Conservation (phyloP, 2,113 vertebrate species). For the Pyrgilauda ruficollis region DNA sequence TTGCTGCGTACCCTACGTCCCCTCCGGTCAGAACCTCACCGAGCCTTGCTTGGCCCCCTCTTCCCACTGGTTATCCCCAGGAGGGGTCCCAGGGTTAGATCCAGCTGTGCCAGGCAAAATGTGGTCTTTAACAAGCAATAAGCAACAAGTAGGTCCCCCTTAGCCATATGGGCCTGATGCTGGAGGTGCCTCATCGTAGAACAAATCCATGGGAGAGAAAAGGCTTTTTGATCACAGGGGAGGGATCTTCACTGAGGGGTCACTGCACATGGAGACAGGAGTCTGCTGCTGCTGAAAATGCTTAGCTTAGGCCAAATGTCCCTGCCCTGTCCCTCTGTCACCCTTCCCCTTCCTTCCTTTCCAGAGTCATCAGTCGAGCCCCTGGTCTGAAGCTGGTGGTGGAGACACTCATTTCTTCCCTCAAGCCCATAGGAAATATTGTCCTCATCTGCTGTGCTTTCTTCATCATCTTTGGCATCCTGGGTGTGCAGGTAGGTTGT, state of each 20-base stretch:
- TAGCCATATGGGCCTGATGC: not conserved
- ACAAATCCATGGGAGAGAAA: not conserved
- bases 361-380: conserved; percentile 93
- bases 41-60: fast-evolving
- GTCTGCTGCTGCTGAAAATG: not conserved
- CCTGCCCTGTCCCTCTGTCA: not conserved
- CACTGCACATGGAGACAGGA: not conserved
- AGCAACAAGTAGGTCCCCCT: not conserved
- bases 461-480: conserved; percentile 98
- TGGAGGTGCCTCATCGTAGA: not conserved
- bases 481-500: conserved; percentile 90
- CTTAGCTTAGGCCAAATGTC: not conserved
- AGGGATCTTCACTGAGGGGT: not conserved
- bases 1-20: conserved; percentile 92
- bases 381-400: conserved; percentile 96
- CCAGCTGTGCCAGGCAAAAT: not conserved
- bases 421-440: conserved; percentile 97
- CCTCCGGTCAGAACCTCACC: conserved; percentile 79
- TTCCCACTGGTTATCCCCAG: not conserved
- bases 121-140: not conserved
- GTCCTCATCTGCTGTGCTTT: conserved; percentile 98
- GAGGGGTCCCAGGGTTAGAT: not conserved
- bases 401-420: conserved; percentile 94
- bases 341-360: not conserved
- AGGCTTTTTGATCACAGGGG: not conserved